Base-by-base conservation (phyloP, 2,888 invertebrate species). In the Apotomis capreana region DNA sequence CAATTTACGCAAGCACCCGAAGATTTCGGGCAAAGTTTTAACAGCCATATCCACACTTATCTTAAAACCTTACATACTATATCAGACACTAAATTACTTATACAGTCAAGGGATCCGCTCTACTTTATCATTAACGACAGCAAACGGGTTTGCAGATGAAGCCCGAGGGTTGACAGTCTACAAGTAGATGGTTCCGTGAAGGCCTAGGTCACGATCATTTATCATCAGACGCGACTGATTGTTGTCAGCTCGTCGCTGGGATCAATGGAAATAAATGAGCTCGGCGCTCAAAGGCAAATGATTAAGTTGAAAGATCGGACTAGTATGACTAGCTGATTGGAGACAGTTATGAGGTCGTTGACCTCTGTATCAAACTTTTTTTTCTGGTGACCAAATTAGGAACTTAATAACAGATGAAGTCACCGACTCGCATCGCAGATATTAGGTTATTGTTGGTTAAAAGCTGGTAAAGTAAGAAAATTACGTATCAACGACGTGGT, bases 131-230 rank as follows among this genome's bases (percentile, higher is more conserved):
- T 65, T 49, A 71, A 44, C 51, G 55, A 55, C 64, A 37, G 46
- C 46, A 54, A 55, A 55, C 70, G 15, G 67, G 70, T 70, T 60
- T 6, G 54, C 61, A 57, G 57, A 57, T 60, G 49, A 62, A 62
- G 61, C 65, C 49, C 46, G 49, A 61, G 61, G 62, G 68, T 69
- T 68, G 68, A 57, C 65, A 15, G 37, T 54, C 64, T 62, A 70
- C 67, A 71, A 71, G 67, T 68, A 62, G 67, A 57, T 62, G 68
- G 57, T 62, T 70, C 65, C 70, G 68, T 59, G 71, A 54, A 60
- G 55, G 61, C 68, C 57, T 68, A 52, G 67, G 61, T 67, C 61
- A 44, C 9, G 67, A 61, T 55, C 49, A 71, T 71, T 58, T 51
- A 58, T 68, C 57, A 71, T 60, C 51, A 12, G 58, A 62, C 44